phyloP scores from a whole-genome alignment of 2,888 invertebrate genomes.

The Plebejus melissa region DNA sequence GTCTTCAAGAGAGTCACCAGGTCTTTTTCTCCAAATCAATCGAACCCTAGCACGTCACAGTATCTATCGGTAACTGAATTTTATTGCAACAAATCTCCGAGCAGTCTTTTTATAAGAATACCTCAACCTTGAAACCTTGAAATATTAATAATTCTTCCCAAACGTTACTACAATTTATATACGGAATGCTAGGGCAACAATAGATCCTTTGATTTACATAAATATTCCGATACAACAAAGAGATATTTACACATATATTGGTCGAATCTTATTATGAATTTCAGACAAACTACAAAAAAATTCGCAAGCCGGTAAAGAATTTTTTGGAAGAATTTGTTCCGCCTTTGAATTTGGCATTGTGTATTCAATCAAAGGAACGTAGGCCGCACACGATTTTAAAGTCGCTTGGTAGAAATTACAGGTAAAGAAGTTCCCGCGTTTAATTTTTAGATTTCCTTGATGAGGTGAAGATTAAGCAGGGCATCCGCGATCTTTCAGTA shows the following conservation, averaged over 20 bases:
- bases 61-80: no score
- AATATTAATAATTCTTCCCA: conserved; percentile 1
- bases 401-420: no score
- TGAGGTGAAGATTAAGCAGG: no score
- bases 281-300: background rate
- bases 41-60: no score
- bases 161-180: conserved; percentile 17
- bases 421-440: no score
- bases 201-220: conserved; percentile 27
- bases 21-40: no score
- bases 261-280: conserved; percentile 9
- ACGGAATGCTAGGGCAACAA: conserved; percentile 9
- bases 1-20: no score
- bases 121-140: background rate
- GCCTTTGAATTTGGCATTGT: background rate
- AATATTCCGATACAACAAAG: conserved; percentile 22
- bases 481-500: no score
- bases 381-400: background rate
- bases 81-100: no score
- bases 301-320: background rate
- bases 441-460: no score
- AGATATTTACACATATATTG: conserved; percentile 25
- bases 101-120: background rate
- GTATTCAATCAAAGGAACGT: background rate
- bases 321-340: background rate